Conservation (phyloP, 2,888 invertebrate genomes). For the Hyppa rectilinea region DNA sequence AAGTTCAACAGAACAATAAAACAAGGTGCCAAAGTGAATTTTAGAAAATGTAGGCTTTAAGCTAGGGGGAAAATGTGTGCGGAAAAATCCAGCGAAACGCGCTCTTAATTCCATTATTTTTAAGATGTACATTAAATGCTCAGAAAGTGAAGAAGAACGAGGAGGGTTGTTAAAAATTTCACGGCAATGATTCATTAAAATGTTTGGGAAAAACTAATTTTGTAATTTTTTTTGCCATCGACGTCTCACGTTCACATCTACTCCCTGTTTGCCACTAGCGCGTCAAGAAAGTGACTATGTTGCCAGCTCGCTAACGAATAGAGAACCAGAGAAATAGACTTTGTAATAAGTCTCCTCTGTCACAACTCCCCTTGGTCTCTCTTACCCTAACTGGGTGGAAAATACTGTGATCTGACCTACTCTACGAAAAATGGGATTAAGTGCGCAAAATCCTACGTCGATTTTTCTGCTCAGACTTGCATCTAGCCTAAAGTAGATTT, state of each 20-base stretch:
- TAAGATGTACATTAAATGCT: not conserved
- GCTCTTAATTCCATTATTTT: not conserved
- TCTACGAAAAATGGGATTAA: not conserved
- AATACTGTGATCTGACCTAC: not conserved
- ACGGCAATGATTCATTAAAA: no score
- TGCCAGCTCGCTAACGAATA: no score
- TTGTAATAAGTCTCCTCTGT: no score
- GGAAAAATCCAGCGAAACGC: not conserved
- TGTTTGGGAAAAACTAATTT: no score
- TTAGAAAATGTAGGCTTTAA: slow-evolving; percentile 5
- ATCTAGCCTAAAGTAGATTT: slow-evolving; percentile 21
- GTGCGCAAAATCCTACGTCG: not conserved
- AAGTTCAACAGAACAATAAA: slow-evolving; percentile 45
- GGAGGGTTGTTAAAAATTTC: no score
- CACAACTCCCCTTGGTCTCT: no score
- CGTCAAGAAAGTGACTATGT: no score
- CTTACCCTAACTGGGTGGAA: not conserved
- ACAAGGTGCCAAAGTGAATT: slow-evolving; percentile 42
- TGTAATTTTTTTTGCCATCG: no score
- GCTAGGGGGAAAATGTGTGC: slow-evolving; percentile 1
- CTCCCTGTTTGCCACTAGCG: no score
- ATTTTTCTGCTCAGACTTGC: not conserved
- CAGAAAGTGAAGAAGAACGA: no score
- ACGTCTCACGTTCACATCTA: no score
- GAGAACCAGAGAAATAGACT: no score